Percentiles rank a stretch among this genome's conserved stretches.
These are phyloP conservation scores for Octomys mimax DNA, from an alignment of 2,797 vertebrate species.

Conservation along the genomic window DNA sequence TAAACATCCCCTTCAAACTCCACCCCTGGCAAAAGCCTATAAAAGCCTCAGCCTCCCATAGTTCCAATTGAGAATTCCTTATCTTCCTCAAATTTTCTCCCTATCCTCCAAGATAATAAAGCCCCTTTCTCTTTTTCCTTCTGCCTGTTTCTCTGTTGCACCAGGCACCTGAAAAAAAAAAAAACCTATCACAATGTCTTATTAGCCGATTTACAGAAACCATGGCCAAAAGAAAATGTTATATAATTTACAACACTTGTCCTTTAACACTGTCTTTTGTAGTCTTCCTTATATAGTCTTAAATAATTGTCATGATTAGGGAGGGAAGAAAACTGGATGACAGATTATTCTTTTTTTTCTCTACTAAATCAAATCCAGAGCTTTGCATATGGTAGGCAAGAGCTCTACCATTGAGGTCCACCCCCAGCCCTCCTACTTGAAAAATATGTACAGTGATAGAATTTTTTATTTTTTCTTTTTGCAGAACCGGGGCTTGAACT, in stretches of 20 bases:
- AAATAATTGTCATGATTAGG: neutral
- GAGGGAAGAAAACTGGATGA: neutral
- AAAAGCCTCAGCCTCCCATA: too few relatives aligned
- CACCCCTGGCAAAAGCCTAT: too few relatives aligned
- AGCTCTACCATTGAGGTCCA: neutral
- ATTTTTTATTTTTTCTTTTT: neutral
- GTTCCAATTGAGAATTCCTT: too few relatives aligned
- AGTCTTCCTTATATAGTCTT: constrained; percentile 15
- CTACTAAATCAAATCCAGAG: neutral
- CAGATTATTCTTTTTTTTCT: neutral
- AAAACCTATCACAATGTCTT: neutral
- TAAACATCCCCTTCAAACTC: too few relatives aligned
- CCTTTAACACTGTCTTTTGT: neutral
- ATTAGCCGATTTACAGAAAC: neutral
- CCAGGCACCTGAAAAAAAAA: too few relatives aligned
- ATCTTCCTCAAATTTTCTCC: too few relatives aligned
- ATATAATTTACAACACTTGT: neutral
- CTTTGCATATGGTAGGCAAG: neutral
- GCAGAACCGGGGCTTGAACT: neutral
- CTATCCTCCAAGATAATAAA: too few relatives aligned
- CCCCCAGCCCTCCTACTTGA: neutral
- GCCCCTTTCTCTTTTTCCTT: too few relatives aligned
- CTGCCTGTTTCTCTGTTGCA: too few relatives aligned
- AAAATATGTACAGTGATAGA: neutral
- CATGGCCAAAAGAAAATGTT: neutral